phyloP scores from a whole-genome alignment of 2,797 vertebrate genomes.

The Phalanger gymnotis region DNA sequence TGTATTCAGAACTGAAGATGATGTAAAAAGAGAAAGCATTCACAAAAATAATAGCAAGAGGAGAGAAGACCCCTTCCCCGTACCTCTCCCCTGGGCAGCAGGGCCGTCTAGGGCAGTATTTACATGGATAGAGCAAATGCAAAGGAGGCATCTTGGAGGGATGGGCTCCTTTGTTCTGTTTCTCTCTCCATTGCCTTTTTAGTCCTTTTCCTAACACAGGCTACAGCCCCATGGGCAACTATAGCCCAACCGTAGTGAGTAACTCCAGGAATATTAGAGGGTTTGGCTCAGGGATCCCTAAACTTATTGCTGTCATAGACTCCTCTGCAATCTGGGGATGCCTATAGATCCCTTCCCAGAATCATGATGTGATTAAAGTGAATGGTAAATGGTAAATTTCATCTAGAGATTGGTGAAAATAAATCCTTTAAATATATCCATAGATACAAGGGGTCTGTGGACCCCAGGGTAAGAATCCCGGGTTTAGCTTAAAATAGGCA shows the following conservation, averaged over 20 bases:
- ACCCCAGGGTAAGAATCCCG: background rate
- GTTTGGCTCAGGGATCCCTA: slow-evolving; percentile 2
- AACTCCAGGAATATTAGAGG: background rate
- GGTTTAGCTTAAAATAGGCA: background rate
- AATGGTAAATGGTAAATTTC: background rate
- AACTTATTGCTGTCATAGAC: background rate
- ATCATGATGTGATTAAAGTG: background rate
- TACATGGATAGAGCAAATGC: background rate
- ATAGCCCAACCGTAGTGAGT: background rate
- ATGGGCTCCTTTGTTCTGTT: background rate
- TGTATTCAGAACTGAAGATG: background rate
- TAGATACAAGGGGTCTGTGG: background rate
- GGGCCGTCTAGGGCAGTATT: background rate
- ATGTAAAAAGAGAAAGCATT: background rate
- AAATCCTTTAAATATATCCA: background rate
- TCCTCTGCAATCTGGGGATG: background rate
- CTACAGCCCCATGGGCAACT: background rate
- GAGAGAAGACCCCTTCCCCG: background rate
- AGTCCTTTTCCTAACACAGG: background rate
- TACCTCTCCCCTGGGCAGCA: background rate
- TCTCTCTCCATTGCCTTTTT: background rate
- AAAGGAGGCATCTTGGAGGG: background rate
- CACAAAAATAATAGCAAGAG: background rate
- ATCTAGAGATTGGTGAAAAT: background rate
- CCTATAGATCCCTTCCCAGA: background rate